Evolutionary conservation across 2,797 vertebrate genomes (phyloP).

Genomic region (Syndactyla subalaris): DNA sequence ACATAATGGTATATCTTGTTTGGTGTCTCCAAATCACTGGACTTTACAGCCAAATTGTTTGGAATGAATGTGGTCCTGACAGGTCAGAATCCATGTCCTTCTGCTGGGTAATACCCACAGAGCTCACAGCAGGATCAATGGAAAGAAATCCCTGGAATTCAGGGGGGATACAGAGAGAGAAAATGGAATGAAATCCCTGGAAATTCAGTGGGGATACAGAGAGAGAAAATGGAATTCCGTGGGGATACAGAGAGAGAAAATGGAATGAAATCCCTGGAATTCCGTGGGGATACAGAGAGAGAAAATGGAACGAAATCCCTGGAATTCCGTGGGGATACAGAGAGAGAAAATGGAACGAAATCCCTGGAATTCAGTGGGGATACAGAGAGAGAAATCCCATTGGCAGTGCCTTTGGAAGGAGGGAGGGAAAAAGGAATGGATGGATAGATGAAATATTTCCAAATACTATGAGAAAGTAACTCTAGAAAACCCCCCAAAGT

Average conservation of each 20-base stretch:
- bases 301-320: background rate
- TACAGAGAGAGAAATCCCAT: background rate
- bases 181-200: background rate
- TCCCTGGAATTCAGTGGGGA: background rate
- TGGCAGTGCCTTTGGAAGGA: background rate
- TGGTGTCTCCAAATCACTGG: background rate
- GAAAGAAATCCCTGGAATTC: background rate
- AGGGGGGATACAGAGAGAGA: too few relatives aligned
- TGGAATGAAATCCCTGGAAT: background rate
- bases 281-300: too few relatives aligned
- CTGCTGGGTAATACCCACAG: fast-evolving
- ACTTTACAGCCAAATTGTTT: background rate
- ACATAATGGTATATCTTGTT: background rate
- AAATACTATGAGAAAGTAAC: background rate
- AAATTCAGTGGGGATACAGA: background rate
- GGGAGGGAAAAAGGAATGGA: background rate
- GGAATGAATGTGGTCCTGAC: background rate
- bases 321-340: too few relatives aligned
- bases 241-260: background rate
- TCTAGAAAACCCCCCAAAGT: background rate
- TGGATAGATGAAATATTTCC: background rate
- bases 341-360: background rate
- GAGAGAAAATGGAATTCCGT: background rate
- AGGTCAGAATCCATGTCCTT: background rate
- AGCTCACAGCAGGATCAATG: background rate